phyloP scores from a whole-genome alignment of 1,140 invertebrate species.

The Nephotettix cincticeps region DNA sequence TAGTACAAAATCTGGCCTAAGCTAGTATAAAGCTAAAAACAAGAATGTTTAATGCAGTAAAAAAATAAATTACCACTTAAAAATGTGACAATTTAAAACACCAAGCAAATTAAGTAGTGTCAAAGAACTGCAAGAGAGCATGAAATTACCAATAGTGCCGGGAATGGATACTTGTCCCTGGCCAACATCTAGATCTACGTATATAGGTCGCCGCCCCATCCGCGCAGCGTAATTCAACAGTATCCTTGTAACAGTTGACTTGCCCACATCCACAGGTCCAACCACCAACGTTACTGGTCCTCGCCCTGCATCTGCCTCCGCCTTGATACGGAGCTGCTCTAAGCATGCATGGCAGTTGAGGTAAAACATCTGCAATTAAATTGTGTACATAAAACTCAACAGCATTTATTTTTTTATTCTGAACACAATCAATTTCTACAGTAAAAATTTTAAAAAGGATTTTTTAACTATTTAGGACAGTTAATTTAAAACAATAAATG shows the following conservation, averaged over 20 bases:
- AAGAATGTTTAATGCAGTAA: no score
- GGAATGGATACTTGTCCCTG: conserved; percentile 92
- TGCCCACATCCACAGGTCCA: conserved; percentile 95
- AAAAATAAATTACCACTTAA: no score
- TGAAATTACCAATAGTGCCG: conserved; percentile 80
- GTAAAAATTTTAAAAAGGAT: no score
- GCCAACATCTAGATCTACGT: conserved; percentile 95
- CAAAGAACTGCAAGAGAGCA: background rate
- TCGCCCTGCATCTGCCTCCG: conserved; percentile 71
- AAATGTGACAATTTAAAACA: no score
- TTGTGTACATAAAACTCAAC: no score
- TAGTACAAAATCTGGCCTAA: no score
- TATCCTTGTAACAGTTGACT: conserved; percentile 87
- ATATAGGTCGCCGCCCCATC: conserved; percentile 81
- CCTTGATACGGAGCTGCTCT: conserved; percentile 79
- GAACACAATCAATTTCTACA: no score
- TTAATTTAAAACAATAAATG: no score
- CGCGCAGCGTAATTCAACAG: conserved; percentile 93
- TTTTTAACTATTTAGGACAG: no score
- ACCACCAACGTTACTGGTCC: conserved; percentile 89
- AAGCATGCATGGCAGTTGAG: conserved; percentile 93
- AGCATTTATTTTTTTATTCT: no score
- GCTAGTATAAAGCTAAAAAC: background rate
- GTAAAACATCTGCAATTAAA: conserved; percentile 67
- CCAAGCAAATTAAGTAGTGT: no score